Evolutionary conservation across 2,888 invertebrate species (phyloP), one percentile per base, ranked within the genome.

Genomic region (Agrotis exclamationis): DNA sequence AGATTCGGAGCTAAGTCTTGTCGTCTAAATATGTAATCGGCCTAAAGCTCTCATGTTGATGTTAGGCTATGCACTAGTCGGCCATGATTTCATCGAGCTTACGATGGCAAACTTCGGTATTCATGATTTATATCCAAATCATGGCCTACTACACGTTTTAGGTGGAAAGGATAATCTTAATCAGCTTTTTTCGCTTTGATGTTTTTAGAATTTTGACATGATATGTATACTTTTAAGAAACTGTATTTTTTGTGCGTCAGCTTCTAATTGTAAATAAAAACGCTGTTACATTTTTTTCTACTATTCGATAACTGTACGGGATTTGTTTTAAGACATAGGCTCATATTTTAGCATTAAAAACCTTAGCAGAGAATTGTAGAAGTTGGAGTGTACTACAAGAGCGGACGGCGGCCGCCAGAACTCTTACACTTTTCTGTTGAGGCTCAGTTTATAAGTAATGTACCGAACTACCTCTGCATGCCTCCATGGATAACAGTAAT

Each of bases 391-490:
- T 22, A 64, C 14, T 54, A 62, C 48, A 56, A 2, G 3, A 33
- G 77, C 69, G 68, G 77, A 50, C 39, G 74, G 76, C 63, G 57
- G 59, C 72, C 78, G 79, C 68, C 45, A 56, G 63, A 11, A 74
- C 70, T 71, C 33, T 3, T 39, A 51, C 75, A 81, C 63, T 78
- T 82, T 73, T 82, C 82, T 87, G 86, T 80, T 85, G 79, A 76
- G 86, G 84, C 83, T 83, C 88, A 85, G 89, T 86, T 44, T 86
- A 87, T 88, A 88, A 88, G 82, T 87, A 85, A 88, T 83, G 85
- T 91, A 94, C 93, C 95, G 89, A 95, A 89, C 96, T 96, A 96
- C 96, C 96, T 96, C 96, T 91, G 91, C 91, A 93, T 92, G 94
- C 94, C 95, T 95, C 93, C 92, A 92, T 90, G 86, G 88, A 88